phyloP scores from a whole-genome alignment of 2,888 invertebrate genomes.

The Abscondita cerata region DNA sequence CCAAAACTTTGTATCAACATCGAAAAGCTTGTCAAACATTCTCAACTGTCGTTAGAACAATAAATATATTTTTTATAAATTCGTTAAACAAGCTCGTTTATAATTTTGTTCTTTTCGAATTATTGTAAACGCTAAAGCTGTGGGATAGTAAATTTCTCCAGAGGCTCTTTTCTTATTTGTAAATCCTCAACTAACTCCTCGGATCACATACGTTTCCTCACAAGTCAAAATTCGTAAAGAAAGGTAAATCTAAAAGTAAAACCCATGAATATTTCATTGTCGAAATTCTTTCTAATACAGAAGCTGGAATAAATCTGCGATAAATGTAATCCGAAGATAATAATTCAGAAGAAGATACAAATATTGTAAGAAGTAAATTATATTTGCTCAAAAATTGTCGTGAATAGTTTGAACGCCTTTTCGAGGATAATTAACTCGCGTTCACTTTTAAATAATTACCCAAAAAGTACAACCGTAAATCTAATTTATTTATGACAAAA shows the following conservation, averaged over 20 bases:
- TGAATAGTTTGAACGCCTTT: too few relatives aligned
- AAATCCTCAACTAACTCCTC: conserved; percentile 12
- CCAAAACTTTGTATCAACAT: too few relatives aligned
- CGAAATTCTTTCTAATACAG: conserved; percentile 10
- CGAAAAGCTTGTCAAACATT: too few relatives aligned
- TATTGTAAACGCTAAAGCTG: too few relatives aligned
- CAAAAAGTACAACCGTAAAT: too few relatives aligned
- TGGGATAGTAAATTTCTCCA: too few relatives aligned
- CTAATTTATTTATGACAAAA: neutral
- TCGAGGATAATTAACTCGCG: too few relatives aligned
- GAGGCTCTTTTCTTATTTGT: conserved; percentile 13
- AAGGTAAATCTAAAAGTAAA: conserved; percentile 24
- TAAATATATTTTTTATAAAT: too few relatives aligned
- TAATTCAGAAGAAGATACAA: conserved; percentile 1
- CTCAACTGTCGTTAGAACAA: too few relatives aligned
- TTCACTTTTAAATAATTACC: neutral
- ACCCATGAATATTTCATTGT: conserved; percentile 23
- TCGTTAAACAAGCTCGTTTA: too few relatives aligned
- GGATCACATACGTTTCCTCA: conserved; percentile 13
- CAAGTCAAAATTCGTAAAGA: conserved; percentile 19
- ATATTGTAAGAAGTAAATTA: neutral
- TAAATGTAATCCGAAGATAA: conserved; percentile 23
- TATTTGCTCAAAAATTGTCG: neutral
- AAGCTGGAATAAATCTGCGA: conserved; percentile 16
- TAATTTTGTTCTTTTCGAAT: too few relatives aligned